These are phyloP conservation scores for Urophycis tenuis DNA, from an alignment of 2,797 vertebrate species.

Conservation along the genomic window DNA sequence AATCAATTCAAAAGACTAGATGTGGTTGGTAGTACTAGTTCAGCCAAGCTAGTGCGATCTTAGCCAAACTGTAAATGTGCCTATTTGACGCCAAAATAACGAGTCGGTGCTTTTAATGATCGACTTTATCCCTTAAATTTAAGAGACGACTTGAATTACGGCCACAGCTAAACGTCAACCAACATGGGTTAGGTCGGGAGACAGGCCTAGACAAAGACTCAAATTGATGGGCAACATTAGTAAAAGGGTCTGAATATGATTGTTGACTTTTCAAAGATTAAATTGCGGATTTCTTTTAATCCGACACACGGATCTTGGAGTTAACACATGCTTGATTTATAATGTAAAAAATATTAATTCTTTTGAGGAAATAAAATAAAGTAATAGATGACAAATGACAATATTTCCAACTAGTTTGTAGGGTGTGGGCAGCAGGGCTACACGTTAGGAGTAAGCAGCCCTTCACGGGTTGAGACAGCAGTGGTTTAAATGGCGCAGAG, in stretches of 20 bases:
- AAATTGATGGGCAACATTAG: not conserved
- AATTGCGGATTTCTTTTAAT: not conserved
- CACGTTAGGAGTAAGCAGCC: not conserved
- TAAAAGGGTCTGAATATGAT: not conserved
- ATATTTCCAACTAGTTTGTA: not conserved
- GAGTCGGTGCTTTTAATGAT: too few species aligned
- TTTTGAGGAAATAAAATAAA: too few species aligned
- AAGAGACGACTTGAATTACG: too few species aligned
- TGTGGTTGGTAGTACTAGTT: not conserved
- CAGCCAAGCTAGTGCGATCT: too few species aligned
- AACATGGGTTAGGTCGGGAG: not conserved
- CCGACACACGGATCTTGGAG: not conserved
- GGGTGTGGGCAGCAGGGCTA: not conserved
- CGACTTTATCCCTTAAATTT: too few species aligned
- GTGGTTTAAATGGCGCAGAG: constrained; percentile 4
- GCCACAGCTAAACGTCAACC: not conserved
- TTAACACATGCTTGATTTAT: not conserved
- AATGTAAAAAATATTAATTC: not conserved
- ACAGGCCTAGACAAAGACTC: not conserved
- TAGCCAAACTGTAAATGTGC: not conserved
- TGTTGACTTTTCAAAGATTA: not conserved
- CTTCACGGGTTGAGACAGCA: not conserved
- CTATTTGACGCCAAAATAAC: not conserved
- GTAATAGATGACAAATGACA: too few species aligned
- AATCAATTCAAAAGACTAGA: not conserved